Conservation (phyloP, 1,140 invertebrate genomes). For the Xylocopa sonorina region DNA sequence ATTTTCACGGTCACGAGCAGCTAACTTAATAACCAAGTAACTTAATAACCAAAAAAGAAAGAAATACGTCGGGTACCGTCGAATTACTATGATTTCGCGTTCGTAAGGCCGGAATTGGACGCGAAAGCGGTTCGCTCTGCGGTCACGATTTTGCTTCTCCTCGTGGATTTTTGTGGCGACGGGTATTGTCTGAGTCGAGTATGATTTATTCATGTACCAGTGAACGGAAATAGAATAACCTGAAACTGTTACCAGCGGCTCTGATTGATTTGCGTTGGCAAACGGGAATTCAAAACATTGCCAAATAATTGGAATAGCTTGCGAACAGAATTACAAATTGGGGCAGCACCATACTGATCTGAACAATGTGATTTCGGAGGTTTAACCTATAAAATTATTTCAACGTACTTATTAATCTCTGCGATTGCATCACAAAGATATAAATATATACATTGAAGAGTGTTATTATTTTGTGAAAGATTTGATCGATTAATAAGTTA, state of each 20-base stretch:
- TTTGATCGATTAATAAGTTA: too few species aligned
- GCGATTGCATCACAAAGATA: too few species aligned
- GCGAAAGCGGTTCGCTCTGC: constrained; percentile 12
- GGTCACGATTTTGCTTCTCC: not conserved
- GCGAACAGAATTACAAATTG: constrained; percentile 28
- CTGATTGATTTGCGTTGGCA: constrained; percentile 12
- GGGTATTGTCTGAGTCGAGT: not conserved
- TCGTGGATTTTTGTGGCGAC: not conserved
- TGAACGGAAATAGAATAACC: not conserved
- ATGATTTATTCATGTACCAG: not conserved
- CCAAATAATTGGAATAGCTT: constrained; percentile 10
- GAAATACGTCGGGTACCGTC: not conserved
- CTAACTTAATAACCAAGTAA: constrained; percentile 37
- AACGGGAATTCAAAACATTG: not conserved
- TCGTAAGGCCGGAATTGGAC: not conserved
- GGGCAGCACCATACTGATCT: not conserved
- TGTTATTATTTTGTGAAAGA: too few species aligned
- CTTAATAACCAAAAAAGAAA: too few species aligned
- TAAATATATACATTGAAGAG: too few species aligned
- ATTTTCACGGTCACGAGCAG: constrained; percentile 47
- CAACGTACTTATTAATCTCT: too few species aligned
- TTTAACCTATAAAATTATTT: too few species aligned
- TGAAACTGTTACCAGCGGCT: not conserved
- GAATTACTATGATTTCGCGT: not conserved
- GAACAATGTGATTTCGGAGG: not conserved